These are phyloP conservation scores for Nasonia giraulti DNA, from an alignment of 1,140 invertebrate species.

Conservation along the genomic window DNA sequence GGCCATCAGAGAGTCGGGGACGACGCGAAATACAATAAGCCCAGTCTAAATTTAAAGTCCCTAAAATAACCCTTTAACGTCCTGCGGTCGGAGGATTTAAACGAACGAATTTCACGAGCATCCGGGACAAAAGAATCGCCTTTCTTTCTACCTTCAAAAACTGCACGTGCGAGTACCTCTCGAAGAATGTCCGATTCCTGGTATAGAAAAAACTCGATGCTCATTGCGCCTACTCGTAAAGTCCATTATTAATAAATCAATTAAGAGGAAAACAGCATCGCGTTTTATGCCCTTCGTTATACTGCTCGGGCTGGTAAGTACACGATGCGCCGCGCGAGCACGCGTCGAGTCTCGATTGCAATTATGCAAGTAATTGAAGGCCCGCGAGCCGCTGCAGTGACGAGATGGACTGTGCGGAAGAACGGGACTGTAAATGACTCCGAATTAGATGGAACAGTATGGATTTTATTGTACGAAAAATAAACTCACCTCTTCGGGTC, in stretches of 20 bases:
- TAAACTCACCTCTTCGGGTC: slow-evolving; percentile 90
- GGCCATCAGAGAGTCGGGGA: neutral
- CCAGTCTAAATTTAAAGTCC: slow-evolving; percentile 21
- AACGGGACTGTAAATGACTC: slow-evolving; percentile 3
- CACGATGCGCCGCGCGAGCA: slow-evolving; percentile 53
- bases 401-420: neutral
- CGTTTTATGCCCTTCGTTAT: slow-evolving; percentile 49
- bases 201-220: no score
- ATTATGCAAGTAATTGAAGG: slow-evolving; percentile 67
- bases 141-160: neutral
- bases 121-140: neutral
- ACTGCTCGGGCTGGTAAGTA: slow-evolving; percentile 31
- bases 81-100: neutral
- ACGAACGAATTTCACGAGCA: neutral
- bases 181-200: no score
- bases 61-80: neutral
- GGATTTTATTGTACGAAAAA: neutral
- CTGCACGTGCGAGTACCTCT: no score
- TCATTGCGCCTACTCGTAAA: neutral
- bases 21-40: neutral
- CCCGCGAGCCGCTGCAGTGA: slow-evolving; percentile 26
- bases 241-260: neutral
- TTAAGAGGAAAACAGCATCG: neutral
- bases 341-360: slow-evolving; percentile 61
- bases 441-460: slow-evolving; percentile 34